Evolutionary conservation across 2,113 vertebrate species (phyloP), one percentile per base, ranked within the genome.

Genomic region (Phycodurus eques): DNA sequence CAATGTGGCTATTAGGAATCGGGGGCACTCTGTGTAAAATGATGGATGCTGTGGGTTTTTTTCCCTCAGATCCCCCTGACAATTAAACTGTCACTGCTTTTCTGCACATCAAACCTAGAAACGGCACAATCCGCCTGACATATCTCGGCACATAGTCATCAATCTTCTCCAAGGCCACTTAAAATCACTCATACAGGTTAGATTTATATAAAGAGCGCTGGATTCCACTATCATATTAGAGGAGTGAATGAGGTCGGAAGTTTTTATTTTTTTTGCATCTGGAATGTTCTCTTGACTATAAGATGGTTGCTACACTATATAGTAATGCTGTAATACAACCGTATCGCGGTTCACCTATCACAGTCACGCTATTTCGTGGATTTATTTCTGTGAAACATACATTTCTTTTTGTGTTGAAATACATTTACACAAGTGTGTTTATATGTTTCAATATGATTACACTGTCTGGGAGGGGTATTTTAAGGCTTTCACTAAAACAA

Each of bases 1-100:
- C 0, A 3, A 70, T 71, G 73, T 70, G 67, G 68, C 63, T 73
- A 27, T 73, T 61, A 78, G 71, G 75, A 84, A 77, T 78, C 70
- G 51, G 72, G 75, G 75, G 72, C 42, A 63, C 70, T 75, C 62
- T 67, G 75, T 68, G 56, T 80, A 75, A 84, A 70, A 77, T 85
- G 85, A 91, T 85, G 77, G 78, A 87, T 88, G 80, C 76, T 75
- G 67, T 74, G 69, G 67, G 68, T 53, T 76, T 84, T 84, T 85
- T 70, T 80, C 69, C 71, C 15, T 31, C 43, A 7, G 13, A 43
- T 73, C 70, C 85, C 79, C 80, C 31, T 65, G 76, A 83, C 76
- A 85, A 85, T 88, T 79, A 84, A 33, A 75, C 69, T 42, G 33
- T 85, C 80, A 69, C 67, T 73, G 78, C 75, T 63, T 54, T 47